Evolutionary conservation across 2,797 vertebrate genomes (phyloP), one percentile per base, ranked within the genome.

Genomic region (Diplodus puntazzo): DNA sequence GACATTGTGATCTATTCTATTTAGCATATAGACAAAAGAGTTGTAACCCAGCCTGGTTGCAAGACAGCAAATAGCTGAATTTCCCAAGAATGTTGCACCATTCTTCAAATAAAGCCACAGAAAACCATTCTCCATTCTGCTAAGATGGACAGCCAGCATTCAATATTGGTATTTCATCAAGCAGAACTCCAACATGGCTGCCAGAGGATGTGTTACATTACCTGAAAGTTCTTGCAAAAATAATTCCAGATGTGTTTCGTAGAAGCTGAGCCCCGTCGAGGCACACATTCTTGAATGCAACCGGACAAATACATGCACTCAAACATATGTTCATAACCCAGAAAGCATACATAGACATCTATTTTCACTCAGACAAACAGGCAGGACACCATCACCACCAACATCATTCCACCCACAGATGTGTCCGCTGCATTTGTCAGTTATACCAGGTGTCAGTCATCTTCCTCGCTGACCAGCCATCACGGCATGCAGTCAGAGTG

Each of bases 401-500:
- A 18, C 67, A 60, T 80, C 71, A 65, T 63, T 80, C 75, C 67
- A 69, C 43, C 57, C 42, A 30, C 50, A 34, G 70, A 69, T 84
- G 73, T 71, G 60, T 62, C 71, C 39, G 3, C 58, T 81, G 77
- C 69, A 77, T 80, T 86, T 87, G 89, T 88, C 72, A 61, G 72
- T 87, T 75, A 80, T 69, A 71, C 73, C 81, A 64, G 64, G 34
- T 86, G 85, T 88, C 91, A 92, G 79, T 94, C 92, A 90, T 88
- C 71, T 52, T 57, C 55, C 77, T 67, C 25, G 10, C 82, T 84
- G 82, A 86, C 80, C 73, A 63, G 77, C 77, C 66, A 11, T 84
- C 86, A 68, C 63, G 12, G 73, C 70, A 65, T 80, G 79, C 62
- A 69, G 76, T 67, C 85, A n/a, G 57, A 69, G 65, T 30, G 74